Evolutionary conservation across 1,140 invertebrate species (phyloP).

Genomic region (Maniola jurtina): DNA sequence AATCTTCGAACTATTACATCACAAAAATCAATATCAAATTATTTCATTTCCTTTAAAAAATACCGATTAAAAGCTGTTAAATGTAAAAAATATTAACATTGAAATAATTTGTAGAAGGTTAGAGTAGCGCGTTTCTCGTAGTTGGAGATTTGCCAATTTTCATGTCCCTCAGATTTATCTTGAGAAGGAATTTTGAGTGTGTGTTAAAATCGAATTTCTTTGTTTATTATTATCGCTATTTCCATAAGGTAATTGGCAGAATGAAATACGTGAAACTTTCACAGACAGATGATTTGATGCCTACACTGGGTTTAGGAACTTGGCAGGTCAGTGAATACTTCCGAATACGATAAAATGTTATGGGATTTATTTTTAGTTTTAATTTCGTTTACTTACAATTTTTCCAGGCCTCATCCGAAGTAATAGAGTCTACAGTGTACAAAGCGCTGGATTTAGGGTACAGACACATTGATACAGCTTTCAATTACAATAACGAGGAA

Average conservation of each 20-base stretch:
- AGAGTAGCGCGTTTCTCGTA: conserved; percentile 2
- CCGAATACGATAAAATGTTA: not conserved
- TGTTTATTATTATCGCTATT: conserved; percentile 12
- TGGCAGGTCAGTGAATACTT: conserved; percentile 82
- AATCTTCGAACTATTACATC: conserved; percentile 46
- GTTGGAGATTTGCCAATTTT: conserved; percentile 57
- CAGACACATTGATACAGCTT: conserved; percentile 90
- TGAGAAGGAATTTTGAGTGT: conserved; percentile 42
- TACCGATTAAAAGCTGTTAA: not conserved
- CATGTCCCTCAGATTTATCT: conserved; percentile 44
- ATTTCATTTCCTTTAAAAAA: not conserved
- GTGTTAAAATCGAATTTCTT: conserved; percentile 20
- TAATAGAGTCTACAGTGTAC: conserved; percentile 84
- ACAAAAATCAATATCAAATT: conserved; percentile 56
- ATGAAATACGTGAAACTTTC: conserved; percentile 64
- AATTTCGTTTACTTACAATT: not conserved
- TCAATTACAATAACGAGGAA: conserved; percentile 90
- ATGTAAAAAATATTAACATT: not conserved
- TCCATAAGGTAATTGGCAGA: conserved; percentile 41
- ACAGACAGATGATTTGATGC: conserved; percentile 82
- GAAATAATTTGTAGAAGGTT: not conserved
- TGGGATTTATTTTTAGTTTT: not conserved
- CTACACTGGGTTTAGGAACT: conserved; percentile 87
- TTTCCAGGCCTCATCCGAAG: conserved; percentile 82
- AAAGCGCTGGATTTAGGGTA: conserved; percentile 83